Evolutionary conservation across 2,888 invertebrate species (phyloP).

Genomic region (Cyclophora punctaria): DNA sequence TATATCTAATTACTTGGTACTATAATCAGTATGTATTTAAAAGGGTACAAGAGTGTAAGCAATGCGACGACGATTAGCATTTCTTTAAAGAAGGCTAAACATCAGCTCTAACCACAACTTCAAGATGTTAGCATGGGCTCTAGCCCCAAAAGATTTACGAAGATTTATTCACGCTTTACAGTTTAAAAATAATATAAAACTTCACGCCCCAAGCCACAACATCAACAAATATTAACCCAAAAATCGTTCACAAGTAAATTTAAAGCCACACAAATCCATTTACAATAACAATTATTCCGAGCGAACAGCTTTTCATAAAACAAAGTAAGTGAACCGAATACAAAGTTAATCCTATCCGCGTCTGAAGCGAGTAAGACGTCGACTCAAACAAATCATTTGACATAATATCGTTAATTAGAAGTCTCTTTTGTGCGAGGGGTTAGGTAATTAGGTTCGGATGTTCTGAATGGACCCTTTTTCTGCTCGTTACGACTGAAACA

Average conservation of each 20-base stretch:
- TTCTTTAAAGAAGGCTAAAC: too few species aligned
- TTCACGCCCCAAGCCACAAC: background rate
- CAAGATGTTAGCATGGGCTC: too few species aligned
- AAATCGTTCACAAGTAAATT: background rate
- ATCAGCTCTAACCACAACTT: too few species aligned
- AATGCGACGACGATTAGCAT: too few species aligned
- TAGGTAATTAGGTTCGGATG: conserved; percentile 73
- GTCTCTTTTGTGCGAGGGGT: conserved; percentile 65
- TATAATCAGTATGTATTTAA: too few species aligned
- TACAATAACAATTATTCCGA: conserved; percentile 36
- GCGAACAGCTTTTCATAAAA: conserved; percentile 47
- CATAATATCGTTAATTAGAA: conserved; percentile 76
- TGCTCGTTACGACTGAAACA: conserved; percentile 72
- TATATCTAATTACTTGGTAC: too few species aligned
- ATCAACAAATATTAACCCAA: too few species aligned
- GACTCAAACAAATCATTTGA: conserved; percentile 74
- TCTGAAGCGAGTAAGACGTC: conserved; percentile 60
- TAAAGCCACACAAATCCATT: conserved; percentile 3
- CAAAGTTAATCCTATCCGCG: conserved; percentile 67
- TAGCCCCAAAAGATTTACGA: too few species aligned
- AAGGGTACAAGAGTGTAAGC: too few species aligned
- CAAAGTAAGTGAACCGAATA: conserved; percentile 49
- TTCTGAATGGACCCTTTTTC: conserved; percentile 73
- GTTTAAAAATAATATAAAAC: too few species aligned
- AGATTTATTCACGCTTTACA: too few species aligned